These are phyloP conservation scores for Pseudomyrmex gracilis DNA, from an alignment of 1,140 invertebrate genomes.

Conservation along the genomic window DNA sequence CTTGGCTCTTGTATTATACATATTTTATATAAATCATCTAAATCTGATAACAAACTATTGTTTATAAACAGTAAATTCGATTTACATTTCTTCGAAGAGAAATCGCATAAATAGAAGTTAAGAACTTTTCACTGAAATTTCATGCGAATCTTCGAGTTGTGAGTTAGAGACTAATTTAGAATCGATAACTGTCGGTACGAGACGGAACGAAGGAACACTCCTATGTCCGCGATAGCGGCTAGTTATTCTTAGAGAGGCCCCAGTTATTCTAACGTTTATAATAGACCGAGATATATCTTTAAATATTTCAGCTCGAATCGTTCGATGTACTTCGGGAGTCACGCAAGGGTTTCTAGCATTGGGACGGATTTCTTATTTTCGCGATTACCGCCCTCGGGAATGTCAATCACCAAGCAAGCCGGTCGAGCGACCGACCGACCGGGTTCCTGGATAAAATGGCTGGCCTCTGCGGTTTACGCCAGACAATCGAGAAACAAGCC, in stretches of 20 bases:
- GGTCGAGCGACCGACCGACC: conserved; percentile 34
- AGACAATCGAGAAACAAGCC: conserved; percentile 65
- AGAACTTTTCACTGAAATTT: background rate
- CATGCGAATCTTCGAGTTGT: background rate
- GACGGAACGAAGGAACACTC: background rate
- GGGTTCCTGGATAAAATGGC: conserved; percentile 55
- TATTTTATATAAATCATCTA: too few relatives aligned
- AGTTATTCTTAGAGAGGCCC: background rate
- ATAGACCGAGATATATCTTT: conserved; percentile 1
- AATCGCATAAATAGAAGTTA: background rate
- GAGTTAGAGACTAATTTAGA: background rate
- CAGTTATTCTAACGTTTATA: background rate
- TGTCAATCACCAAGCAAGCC: conserved; percentile 37
- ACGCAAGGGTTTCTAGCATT: conserved; percentile 27
- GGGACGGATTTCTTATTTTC: conserved; percentile 54
- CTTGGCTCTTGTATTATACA: background rate
- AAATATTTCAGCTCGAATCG: conserved; percentile 20
- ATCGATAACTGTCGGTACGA: background rate
- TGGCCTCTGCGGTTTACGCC: conserved; percentile 51
- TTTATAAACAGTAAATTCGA: background rate
- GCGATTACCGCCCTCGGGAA: conserved; percentile 55
- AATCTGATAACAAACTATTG: too few relatives aligned
- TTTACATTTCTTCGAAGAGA: background rate
- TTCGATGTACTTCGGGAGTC: conserved; percentile 16
- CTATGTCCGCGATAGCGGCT: background rate